A percentile compares a stretch with the other conserved stretches of the same genome.
Evolutionary conservation across 2,888 invertebrate genomes (phyloP).

Genomic region (Perizoma flavofasciatum): DNA sequence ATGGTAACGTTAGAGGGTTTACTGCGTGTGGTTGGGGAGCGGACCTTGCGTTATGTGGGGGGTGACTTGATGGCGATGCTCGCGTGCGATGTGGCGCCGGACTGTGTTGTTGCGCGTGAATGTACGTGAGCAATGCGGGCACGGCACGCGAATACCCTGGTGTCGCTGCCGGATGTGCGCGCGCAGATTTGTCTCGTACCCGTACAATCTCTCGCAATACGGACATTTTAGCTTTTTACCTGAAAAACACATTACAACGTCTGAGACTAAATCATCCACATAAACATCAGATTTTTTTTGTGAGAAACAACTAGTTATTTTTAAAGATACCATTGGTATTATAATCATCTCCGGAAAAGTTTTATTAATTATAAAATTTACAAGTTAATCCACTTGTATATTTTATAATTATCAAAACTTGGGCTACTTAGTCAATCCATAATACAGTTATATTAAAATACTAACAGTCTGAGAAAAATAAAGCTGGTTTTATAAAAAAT

Average conservation of each 20-base stretch:
- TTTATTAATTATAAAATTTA: too few relatives aligned
- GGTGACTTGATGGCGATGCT: constrained; percentile 91
- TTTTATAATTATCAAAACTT: too few relatives aligned
- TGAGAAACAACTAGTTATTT: not conserved
- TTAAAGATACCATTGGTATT: too few relatives aligned
- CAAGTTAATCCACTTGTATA: too few relatives aligned
- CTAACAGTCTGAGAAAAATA: too few relatives aligned
- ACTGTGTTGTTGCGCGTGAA: constrained; percentile 97
- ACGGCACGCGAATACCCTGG: constrained; percentile 95
- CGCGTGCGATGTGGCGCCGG: constrained; percentile 94
- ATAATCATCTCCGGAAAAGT: too few relatives aligned
- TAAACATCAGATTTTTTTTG: not conserved
- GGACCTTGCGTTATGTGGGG: constrained; percentile 85
- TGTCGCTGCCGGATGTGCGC: constrained; percentile 96
- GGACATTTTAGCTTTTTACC: constrained; percentile 96
- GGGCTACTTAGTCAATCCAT: too few relatives aligned
- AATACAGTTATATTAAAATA: too few relatives aligned
- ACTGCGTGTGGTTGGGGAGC: constrained; percentile 86
- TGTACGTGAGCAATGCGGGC: constrained; percentile 95
- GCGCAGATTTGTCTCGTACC: constrained; percentile 95
- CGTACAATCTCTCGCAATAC: constrained; percentile 95
- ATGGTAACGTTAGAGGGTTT: constrained; percentile 50
- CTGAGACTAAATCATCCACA: not conserved
- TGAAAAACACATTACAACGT: constrained; percentile 63
- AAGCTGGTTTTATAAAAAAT: too few relatives aligned